These are phyloP conservation scores for Trochalopteron elliotii DNA, from an alignment of 2,113 vertebrate species.

Conservation along the genomic window DNA sequence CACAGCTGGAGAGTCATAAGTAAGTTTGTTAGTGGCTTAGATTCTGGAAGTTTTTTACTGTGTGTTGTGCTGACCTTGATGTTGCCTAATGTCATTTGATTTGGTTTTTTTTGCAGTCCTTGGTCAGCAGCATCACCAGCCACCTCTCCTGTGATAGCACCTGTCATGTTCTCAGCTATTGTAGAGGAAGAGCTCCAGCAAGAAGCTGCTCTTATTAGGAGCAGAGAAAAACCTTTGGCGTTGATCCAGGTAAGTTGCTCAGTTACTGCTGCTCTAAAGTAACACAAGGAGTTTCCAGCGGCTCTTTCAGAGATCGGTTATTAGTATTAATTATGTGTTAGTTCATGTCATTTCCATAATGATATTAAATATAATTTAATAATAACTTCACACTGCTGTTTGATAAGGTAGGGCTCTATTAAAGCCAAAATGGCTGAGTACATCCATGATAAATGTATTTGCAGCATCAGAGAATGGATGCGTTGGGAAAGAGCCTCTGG, in stretches of 20 bases:
- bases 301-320: not conserved
- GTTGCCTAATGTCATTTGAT: not conserved
- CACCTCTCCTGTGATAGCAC: slow-evolving; percentile 70
- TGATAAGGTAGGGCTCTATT: not conserved
- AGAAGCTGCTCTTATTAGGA: slow-evolving; percentile 92
- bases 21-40: slow-evolving; percentile 27
- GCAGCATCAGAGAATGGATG: not conserved
- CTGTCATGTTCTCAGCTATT: slow-evolving; percentile 91
- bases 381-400: not conserved
- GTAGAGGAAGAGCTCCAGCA: slow-evolving; percentile 94
- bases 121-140: slow-evolving; percentile 82
- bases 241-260: slow-evolving; percentile 88
- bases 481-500: not conserved
- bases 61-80: not conserved
- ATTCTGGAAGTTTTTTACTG: not conserved
- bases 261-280: not conserved
- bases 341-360: not conserved
- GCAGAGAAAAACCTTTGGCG: slow-evolving; percentile 93
- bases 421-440: not conserved
- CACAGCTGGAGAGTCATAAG: slow-evolving; percentile 70
- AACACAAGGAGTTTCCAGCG: not conserved
- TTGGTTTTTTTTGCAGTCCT: slow-evolving; percentile 75
- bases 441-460: not conserved
- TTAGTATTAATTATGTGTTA: not conserved
- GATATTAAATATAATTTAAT: not conserved